Percentiles rank a stretch among this genome's conserved stretches.
These are phyloP conservation scores for Pollenia labialis DNA, from an alignment of 2,888 invertebrate genomes.

Conservation along the genomic window DNA sequence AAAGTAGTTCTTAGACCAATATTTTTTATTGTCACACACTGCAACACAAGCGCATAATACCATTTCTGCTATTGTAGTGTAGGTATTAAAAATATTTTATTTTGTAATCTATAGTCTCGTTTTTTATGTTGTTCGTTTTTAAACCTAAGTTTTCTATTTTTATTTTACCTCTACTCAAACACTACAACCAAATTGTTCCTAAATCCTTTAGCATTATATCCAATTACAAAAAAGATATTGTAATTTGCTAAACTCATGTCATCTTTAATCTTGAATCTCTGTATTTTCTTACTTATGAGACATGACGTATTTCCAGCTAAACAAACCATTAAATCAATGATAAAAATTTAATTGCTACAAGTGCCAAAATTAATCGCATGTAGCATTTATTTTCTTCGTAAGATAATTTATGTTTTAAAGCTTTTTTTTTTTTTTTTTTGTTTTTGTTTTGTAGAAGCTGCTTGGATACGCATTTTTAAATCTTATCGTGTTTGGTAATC, in stretches of 20 bases:
- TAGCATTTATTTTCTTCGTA: neutral
- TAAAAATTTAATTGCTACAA: conserved; percentile 61
- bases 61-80: no score
- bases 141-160: no score
- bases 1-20: no score
- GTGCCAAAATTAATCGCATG: conserved; percentile 55
- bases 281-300: conserved; percentile 14
- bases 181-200: no score
- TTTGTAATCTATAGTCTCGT: no score
- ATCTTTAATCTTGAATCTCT: conserved; percentile 26
- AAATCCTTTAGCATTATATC: neutral
- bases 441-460: conserved; percentile 1
- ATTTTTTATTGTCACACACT: no score
- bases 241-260: conserved; percentile 15
- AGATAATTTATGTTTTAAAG: neutral
- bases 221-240: conserved; percentile 17
- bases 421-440: neutral
- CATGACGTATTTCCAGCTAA: conserved; percentile 42
- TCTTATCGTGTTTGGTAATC: conserved; percentile 35
- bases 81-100: no score
- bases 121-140: no score
- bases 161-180: no score
- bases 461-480: conserved; percentile 15
- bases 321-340: conserved; percentile 48
- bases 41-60: no score